Base-by-base conservation (phyloP, 1,140 invertebrate species). In the Plutomurus gul region DNA sequence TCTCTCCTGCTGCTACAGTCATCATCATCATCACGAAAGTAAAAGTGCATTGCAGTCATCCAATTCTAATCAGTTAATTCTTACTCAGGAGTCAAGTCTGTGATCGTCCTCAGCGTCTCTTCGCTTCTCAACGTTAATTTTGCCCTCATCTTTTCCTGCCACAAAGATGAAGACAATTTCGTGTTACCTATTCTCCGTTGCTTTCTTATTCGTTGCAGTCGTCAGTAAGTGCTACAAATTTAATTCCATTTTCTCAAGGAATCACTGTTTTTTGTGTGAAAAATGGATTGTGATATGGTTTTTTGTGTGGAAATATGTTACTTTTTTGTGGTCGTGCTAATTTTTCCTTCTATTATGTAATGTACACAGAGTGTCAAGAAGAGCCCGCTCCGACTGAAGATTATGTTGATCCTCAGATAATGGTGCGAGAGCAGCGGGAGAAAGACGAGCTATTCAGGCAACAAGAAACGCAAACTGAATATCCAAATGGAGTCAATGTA, bases 401-500 rank as follows among this genome's bases (percentile, higher is more conserved):
- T 60, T 76, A 56, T 20, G 56, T 36, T 71, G 76, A 77, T 36
- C 60, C 56, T 27, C 7, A 22, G 7, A 8, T n/a, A 20, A 22
- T 72, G 20, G 70, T 72, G 10, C 25, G 40, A 27, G 36, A 39
- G 8, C 39, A 40, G 20, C 27, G 40, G 22, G 70, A 78, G 22
- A 47, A 79, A 25, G 78, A 79, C 37, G 70, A 43, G 65, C 30
- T n/a, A 27, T 46, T 39, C 22, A 51, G 40, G 49, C 25, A 70
- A 78, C 46, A 71, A 39, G 40, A 78, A 77, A 46, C 78, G 8
- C 74, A 79, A 72, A 79, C 81, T 1, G 71, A 77, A n/a, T 82
- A 82, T 37, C 81, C 81, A 3, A 78, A 82, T 73, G 82, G 82
- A 56, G 82, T 83, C 1, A 81, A 83, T 49, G 78, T 79, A 3